phyloP scores from a whole-genome alignment of 2,888 invertebrate genomes.

The Melipona beecheii region DNA sequence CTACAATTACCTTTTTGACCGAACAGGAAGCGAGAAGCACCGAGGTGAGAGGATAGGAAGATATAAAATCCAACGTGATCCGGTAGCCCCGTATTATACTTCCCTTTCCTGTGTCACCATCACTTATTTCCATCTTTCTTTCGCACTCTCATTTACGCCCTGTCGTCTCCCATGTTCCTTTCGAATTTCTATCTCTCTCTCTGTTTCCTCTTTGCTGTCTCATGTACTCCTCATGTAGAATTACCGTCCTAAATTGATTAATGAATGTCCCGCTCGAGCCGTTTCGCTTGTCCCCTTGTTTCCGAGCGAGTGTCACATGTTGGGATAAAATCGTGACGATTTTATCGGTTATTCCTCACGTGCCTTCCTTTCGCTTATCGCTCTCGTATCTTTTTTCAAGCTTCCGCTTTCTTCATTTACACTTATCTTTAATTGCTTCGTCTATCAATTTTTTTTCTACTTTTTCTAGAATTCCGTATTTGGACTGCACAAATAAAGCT shows the following conservation, averaged over 20 bases:
- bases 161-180: slow-evolving; percentile 12
- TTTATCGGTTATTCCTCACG: slow-evolving; percentile 33
- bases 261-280: slow-evolving; percentile 33
- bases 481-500: too few relatives aligned
- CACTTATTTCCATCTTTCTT: slow-evolving; percentile 7
- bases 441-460: not conserved
- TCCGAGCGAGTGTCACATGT: slow-evolving; percentile 23
- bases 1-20: slow-evolving; percentile 36
- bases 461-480: not conserved
- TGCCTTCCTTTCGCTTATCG: slow-evolving; percentile 35
- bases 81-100: slow-evolving; percentile 35
- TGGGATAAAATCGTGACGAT: slow-evolving; percentile 42
- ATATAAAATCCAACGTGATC: slow-evolving; percentile 54
- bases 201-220: not conserved
- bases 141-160: slow-evolving; percentile 4
- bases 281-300: slow-evolving; percentile 36
- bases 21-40: slow-evolving; percentile 42
- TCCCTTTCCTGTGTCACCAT: slow-evolving; percentile 44
- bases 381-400: slow-evolving; percentile 6
- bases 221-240: slow-evolving; percentile 1
- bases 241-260: slow-evolving; percentile 54
- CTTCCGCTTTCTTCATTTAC: slow-evolving; percentile 22
- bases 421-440: not conserved
- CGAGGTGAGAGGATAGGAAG: slow-evolving; percentile 49
- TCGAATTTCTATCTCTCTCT: slow-evolving; percentile 24